These are phyloP conservation scores for Matsumurasca onukii DNA, from an alignment of 1,140 invertebrate genomes.

Conservation along the genomic window DNA sequence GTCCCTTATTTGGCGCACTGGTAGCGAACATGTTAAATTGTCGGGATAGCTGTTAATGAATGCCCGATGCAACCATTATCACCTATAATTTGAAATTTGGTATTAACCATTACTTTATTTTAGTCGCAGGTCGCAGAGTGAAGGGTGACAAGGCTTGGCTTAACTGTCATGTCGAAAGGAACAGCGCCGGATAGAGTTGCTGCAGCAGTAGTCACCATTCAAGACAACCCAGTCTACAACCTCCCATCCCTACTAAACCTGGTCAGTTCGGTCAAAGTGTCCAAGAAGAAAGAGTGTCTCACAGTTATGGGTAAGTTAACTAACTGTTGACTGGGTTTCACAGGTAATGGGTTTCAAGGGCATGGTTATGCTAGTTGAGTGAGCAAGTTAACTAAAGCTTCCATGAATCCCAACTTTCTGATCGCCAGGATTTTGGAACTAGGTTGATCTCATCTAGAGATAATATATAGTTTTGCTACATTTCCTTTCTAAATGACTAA, in stretches of 20 bases:
- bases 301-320: slow-evolving; percentile 59
- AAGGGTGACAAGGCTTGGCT: slow-evolving; percentile 65
- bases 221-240: slow-evolving; percentile 84
- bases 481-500: too few species aligned
- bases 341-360: too few species aligned
- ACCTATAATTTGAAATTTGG: neutral
- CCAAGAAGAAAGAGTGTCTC: slow-evolving; percentile 76
- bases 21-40: neutral
- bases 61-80: neutral
- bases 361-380: too few species aligned
- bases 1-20: neutral
- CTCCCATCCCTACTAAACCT: slow-evolving; percentile 68
- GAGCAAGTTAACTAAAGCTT: too few species aligned
- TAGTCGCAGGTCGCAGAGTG: slow-evolving; percentile 12
- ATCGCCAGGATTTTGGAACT: too few species aligned
- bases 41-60: neutral
- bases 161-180: slow-evolving; percentile 75
- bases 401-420: too few species aligned
- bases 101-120: neutral
- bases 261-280: slow-evolving; percentile 76
- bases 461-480: too few species aligned
- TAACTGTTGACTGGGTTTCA: too few species aligned
- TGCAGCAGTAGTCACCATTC: slow-evolving; percentile 76
- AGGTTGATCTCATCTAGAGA: too few species aligned
- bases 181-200: slow-evolving; percentile 85